Percentiles rank a stretch among this genome's conserved stretches.
Evolutionary conservation across 2,888 invertebrate species (phyloP).

Genomic region (Aspidapion aeneum): DNA sequence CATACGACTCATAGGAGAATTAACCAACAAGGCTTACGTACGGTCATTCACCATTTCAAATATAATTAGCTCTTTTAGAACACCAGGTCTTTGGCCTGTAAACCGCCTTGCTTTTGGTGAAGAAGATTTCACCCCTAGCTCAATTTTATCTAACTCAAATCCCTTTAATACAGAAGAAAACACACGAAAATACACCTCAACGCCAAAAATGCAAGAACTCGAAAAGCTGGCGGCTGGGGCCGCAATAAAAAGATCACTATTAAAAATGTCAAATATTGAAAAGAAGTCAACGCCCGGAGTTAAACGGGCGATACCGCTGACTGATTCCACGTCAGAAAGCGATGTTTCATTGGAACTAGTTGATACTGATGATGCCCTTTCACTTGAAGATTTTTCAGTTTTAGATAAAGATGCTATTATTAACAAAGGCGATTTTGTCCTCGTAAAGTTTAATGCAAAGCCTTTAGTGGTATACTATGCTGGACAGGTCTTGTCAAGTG

Average conservation of each 20-base stretch:
- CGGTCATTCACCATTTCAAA: background rate
- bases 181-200: background rate
- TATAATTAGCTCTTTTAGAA: conserved; percentile 7
- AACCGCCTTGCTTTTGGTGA: conserved; percentile 2
- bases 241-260: background rate
- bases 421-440: background rate
- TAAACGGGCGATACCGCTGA: background rate
- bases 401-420: background rate
- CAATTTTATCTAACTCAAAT: background rate
- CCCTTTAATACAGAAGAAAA: background rate
- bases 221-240: background rate
- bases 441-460: background rate
- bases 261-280: background rate
- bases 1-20: conserved; percentile 5
- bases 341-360: background rate
- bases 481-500: background rate
- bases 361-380: background rate
- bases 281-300: background rate
- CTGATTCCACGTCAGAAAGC: background rate
- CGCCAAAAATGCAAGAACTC: background rate
- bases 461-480: background rate
- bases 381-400: background rate
- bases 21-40: conserved; percentile 12
- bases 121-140: conserved; percentile 1
- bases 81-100: conserved; percentile 5